Base-by-base conservation (phyloP, 37 sponge, comb jelly and placozoan genomes). In the Chondrilla cf. caribensis region DNA sequence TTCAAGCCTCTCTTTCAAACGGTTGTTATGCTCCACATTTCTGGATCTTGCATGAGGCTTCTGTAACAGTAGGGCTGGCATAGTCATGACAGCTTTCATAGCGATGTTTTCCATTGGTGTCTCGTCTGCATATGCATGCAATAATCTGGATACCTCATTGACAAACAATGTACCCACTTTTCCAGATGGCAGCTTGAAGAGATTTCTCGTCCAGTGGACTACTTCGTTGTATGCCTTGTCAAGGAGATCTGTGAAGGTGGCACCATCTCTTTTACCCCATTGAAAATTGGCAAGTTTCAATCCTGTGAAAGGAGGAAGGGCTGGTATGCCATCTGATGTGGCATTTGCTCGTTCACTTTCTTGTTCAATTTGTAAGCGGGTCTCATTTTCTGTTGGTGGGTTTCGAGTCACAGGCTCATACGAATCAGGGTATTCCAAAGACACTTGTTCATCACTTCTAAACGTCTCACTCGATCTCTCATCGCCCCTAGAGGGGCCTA, bases 31-130 rank as follows among this genome's bases (percentile, higher is more conserved):
- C 28, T 65, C 67, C 22, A 26, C 67, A 65, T 26, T 65, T 65
- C 28, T 65, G 28, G 67, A 65, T 65, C 67, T 65, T 9, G 67
- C 22, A 65, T 65, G 67, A 14, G 67, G 67, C 67, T 65, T 65
- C 67, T 65, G 67, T 8, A 65, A 26, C 26, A n/a, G 67, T 65
- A 65, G 28, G 28, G 67, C 67, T n/a, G 67, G 28, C 67, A 65
- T 65, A 24, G 67, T 65, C 67, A 65, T 65, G 9, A n/a, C 67
- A 65, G 67, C 67, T 65, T 14, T 65, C 67, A 65, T 14, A 26
- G 67, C 67, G 28, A 65, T 65, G 28, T n/a, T 65, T 65, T 65
- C 67, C 67, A n/a, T 65, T 65, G 67, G 67, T 65, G 28, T 65
- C 67, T 8, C 28, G 22, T 65, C 67, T 65, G 67, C 67, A 65